These are phyloP conservation scores for Mythimna lalbum DNA, from an alignment of 2,888 invertebrate genomes.

Conservation along the genomic window DNA sequence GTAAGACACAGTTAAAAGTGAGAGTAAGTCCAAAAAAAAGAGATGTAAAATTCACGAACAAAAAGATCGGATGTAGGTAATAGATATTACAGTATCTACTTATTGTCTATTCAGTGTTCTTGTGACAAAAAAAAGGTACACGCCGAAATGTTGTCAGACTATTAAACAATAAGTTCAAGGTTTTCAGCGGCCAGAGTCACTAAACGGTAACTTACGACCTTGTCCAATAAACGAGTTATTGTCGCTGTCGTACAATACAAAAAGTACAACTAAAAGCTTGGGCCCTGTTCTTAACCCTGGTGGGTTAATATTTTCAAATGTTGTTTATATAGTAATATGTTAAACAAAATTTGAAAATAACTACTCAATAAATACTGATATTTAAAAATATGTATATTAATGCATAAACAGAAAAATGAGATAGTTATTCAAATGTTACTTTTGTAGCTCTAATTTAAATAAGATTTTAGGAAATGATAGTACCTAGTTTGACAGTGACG, in stretches of 20 bases:
- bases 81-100: background rate
- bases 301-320: too few species aligned
- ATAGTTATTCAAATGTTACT: background rate
- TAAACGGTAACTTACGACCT: slow-evolving; percentile 38
- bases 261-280: background rate
- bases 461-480: slow-evolving; percentile 22
- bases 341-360: too few species aligned
- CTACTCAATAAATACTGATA: too few species aligned
- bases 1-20: background rate
- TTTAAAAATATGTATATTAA: too few species aligned
- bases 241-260: background rate
- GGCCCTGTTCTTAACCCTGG: background rate
- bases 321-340: too few species aligned
- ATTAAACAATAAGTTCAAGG: slow-evolving; percentile 61
- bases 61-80: background rate
- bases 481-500: slow-evolving; percentile 15
- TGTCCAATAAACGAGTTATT: slow-evolving; percentile 21
- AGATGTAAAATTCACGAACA: background rate
- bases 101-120: slow-evolving; percentile 7
- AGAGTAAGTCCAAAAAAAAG: background rate
- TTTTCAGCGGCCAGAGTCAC: slow-evolving; percentile 30
- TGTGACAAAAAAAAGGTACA: slow-evolving; percentile 36
- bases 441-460: slow-evolving; percentile 1
- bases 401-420: background rate
- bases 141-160: slow-evolving; percentile 20